Conservation (phyloP, 2,888 invertebrate genomes). For the Rotaria macrura region DNA sequence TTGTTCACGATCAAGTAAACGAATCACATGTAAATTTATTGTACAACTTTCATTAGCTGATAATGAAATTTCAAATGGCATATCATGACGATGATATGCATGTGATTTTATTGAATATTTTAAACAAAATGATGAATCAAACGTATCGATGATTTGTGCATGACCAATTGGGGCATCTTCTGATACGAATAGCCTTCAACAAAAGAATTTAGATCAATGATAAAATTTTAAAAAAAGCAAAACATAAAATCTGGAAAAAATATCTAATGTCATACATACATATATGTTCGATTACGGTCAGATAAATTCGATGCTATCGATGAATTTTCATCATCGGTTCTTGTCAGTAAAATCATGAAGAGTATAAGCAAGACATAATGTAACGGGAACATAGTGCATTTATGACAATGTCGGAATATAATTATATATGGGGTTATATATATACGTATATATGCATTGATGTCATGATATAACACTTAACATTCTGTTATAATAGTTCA, state of each 20-base stretch:
- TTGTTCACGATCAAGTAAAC: conserved; percentile 14
- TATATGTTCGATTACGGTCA: neutral
- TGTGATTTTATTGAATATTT: neutral
- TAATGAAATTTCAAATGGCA: neutral
- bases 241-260: no score
- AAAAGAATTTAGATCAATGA: neutral
- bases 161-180: neutral
- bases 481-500: neutral
- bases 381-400: neutral
- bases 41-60: neutral
- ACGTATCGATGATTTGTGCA: neutral
- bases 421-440: neutral
- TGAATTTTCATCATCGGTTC: neutral
- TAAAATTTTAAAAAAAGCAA: neutral
- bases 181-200: neutral
- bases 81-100: neutral
- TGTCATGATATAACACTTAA: neutral
- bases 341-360: neutral
- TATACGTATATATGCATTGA: neutral
- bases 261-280: no score
- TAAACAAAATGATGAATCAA: neutral
- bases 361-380: neutral
- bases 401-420: neutral
- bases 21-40: neutral
- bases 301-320: neutral